Evolutionary conservation across 2,113 vertebrate genomes (phyloP), one percentile per base, ranked within the genome.

Genomic region (Fregata magnificens): DNA sequence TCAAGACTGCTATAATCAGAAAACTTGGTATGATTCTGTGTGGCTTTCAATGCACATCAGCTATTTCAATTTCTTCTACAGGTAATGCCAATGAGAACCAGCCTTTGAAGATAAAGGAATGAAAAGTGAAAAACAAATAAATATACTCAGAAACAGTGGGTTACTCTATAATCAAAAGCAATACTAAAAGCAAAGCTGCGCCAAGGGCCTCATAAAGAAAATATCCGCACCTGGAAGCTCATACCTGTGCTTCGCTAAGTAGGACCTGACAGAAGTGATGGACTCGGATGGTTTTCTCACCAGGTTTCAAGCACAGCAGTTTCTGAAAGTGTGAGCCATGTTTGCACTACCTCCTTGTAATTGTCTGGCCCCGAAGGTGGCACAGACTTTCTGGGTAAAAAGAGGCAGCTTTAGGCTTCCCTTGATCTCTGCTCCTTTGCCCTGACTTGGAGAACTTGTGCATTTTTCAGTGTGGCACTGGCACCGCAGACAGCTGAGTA

Each of bases 401-500:
- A 34, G 18, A 56, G n/a, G 47, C 32, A 29, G 24, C 38, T 74
- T 88, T 58, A 36, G 55, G 59, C n/a, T 80, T 34, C 22, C 34
- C 44, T 65, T 42, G 16, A 20, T 42, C 13, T 40, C 63, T 29
- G 22, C 45, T 65, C 25, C 44, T 86, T 58, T 47, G 21, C 18
- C 21, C 20, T 36, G 13, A 28, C 25, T 5, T 9, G 38, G 40
- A 65, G 38, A 70, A 32, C 29, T 28, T 0, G 0, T 26, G 13
- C 2, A 3, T 21, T 61, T 74, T 53, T 34, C 47, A 25, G 10
- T 0, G 2, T 29, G 58, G 29, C 34, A 56, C 18, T 10, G 9
- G 26, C 29, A 29, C 26, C 1, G 2, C 28, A 31, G 59, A 9
- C 2, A 24, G 80, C 17, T 4, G 0, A n/a, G 44, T 4, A 71